Base-by-base conservation (phyloP, 1,140 invertebrate genomes). In the Homarus americanus region DNA sequence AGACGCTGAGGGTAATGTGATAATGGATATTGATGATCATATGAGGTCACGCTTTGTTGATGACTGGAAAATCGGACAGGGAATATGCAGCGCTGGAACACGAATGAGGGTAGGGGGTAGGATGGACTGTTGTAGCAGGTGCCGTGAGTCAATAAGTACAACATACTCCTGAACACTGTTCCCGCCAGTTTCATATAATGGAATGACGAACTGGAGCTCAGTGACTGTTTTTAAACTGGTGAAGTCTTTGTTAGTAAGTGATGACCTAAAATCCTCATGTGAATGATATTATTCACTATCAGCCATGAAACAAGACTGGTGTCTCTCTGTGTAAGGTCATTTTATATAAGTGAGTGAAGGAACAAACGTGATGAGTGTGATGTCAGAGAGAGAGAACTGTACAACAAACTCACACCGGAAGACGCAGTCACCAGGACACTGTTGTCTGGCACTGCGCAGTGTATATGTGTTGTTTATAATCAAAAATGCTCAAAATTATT, bases 401-500 rank as follows among this genome's bases (percentile, higher is more conserved):
- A 69, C 1, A 9, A 7, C 28, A 69, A 63, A 4, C 3, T 63
- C 58, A 3, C 12, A 20, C 3, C 20, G 12, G 58, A 69, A 9
- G 10, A 24, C 5, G n/a, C 63, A 69, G 28, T 32, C 4, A 9
- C 4, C 63, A 28, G n/a, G 63, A 32, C 63, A 69, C 17, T 32
- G n/a, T 69, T 53, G n/a, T 24, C 78, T 41, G 53, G 36, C 7
- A 36, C 15, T 78, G 75, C 44, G 44, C 41, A 12, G n/a, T 58
- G 0, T 20, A n/a, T n/a, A 1, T 53, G n/a, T 53, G 41, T 44
- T 41, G 78, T 53, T 41, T n/a, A 84, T 28, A n/a, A 69, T n/a
- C 34, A 84, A 84, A 72, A 84, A 84, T 84, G 82, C 82, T 84
- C 82, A 84, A 84, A 84, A 84, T 84, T 36, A 41, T 36, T 34